These are phyloP conservation scores for Ailuropoda melanoleuca DNA, from an alignment of 2,113 vertebrate species.

Conservation along the genomic window DNA sequence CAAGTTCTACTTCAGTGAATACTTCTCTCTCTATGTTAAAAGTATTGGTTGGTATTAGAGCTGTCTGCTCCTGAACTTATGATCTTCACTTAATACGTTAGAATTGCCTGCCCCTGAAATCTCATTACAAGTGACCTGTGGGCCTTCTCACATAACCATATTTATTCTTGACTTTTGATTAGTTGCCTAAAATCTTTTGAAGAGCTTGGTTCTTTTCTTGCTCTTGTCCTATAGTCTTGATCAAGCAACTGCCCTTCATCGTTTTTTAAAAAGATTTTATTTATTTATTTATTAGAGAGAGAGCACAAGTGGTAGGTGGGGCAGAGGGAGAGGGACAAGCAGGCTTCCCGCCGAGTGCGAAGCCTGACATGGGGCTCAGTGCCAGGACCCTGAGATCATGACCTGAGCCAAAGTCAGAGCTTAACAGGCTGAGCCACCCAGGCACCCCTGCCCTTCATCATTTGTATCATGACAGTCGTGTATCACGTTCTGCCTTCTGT, in stretches of 20 bases:
- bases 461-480: background rate
- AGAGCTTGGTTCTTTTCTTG: background rate
- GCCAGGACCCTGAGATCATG: background rate
- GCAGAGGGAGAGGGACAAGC: background rate
- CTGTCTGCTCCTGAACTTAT: background rate
- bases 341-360: background rate
- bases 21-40: background rate
- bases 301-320: background rate
- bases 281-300: background rate
- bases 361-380: background rate
- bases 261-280: background rate
- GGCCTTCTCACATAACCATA: background rate
- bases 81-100: background rate
- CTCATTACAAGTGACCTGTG: background rate
- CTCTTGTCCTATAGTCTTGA: background rate
- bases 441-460: background rate
- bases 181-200: background rate
- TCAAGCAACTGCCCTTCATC: background rate
- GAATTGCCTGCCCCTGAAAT: background rate
- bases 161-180: background rate
- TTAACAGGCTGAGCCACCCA: background rate
- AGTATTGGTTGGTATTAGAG: background rate
- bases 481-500: background rate
- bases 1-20: background rate
- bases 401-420: background rate